Percentiles rank a stretch among this genome's conserved stretches.
These are phyloP conservation scores for Bubo blakistoni DNA, from an alignment of 2,113 vertebrate genomes.

Conservation along the genomic window DNA sequence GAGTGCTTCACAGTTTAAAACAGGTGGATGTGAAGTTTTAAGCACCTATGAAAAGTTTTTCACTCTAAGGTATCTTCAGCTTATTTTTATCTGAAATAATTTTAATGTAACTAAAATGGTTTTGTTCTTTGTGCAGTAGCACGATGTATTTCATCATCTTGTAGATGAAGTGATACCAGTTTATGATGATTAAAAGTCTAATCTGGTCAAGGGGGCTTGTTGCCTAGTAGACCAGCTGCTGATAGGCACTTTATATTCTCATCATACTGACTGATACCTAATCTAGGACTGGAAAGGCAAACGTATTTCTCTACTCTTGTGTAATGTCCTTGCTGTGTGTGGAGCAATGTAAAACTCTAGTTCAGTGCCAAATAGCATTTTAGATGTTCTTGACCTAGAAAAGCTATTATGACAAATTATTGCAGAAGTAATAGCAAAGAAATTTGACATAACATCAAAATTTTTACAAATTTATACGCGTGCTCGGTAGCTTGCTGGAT, in stretches of 20 bases:
- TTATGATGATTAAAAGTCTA: neutral
- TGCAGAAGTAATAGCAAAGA: neutral
- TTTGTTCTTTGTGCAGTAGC: neutral
- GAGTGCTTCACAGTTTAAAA: neutral
- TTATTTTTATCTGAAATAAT: neutral
- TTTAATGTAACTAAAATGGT: neutral
- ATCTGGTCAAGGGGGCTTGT: neutral
- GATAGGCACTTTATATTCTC: neutral
- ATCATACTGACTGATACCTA: neutral
- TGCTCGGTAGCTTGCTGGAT: neutral
- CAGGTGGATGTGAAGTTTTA: neutral
- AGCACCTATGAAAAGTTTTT: neutral
- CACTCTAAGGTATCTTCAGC: neutral
- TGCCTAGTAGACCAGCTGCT: neutral
- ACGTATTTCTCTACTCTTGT: neutral
- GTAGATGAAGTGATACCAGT: neutral
- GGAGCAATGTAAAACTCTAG: neutral
- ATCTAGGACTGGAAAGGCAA: neutral
- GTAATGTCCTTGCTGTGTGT: neutral
- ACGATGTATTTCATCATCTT: fast-evolving
- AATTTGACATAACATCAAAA: neutral
- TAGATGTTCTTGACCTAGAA: neutral
- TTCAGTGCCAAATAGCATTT: neutral
- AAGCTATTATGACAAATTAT: neutral
- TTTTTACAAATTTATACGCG: neutral